Evolutionary conservation across 2,797 vertebrate genomes (phyloP).

Genomic region (Lerista edwardsae): DNA sequence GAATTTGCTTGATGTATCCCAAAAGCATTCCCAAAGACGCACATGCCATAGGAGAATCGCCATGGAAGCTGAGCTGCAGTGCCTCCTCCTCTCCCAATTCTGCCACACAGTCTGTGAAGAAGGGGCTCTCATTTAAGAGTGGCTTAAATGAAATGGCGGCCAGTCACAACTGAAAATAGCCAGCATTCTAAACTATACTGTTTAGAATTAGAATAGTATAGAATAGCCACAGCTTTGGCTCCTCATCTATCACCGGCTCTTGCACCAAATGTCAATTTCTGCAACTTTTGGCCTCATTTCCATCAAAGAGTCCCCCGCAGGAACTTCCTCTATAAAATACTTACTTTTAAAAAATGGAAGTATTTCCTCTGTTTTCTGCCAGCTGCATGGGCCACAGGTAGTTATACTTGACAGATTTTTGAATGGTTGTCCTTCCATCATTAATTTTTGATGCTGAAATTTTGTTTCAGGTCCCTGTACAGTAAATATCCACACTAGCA

Average conservation of each 20-base stretch:
- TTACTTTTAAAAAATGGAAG: constrained; percentile 48
- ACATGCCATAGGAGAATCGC: neutral
- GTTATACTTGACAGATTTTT: constrained; percentile 27
- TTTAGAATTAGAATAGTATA: too few relatives aligned
- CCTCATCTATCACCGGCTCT: constrained; percentile 31
- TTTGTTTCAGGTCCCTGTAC: neutral
- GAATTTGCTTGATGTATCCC: neutral
- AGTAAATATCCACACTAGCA: neutral
- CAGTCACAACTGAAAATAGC: neutral
- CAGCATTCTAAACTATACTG: constrained; percentile 13
- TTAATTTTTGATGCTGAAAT: neutral
- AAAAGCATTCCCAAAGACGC: neutral
- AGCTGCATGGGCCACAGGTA: constrained; percentile 29
- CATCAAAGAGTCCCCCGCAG: constrained; percentile 45
- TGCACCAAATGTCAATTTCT: constrained; percentile 34
- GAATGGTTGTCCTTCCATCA: neutral
- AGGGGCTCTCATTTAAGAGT: constrained; percentile 3
- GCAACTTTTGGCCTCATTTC: constrained; percentile 38
- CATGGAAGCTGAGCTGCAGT: neutral
- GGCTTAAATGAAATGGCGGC: constrained; percentile 9
- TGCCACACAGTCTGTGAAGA: neutral
- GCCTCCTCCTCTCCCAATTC: too few relatives aligned
- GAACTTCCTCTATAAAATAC: constrained; percentile 7
- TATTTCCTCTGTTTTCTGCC: constrained; percentile 26
- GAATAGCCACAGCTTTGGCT: rapidly evolving